Conservation (phyloP, 2,888 invertebrate genomes). For the Epinotia bilunana region DNA sequence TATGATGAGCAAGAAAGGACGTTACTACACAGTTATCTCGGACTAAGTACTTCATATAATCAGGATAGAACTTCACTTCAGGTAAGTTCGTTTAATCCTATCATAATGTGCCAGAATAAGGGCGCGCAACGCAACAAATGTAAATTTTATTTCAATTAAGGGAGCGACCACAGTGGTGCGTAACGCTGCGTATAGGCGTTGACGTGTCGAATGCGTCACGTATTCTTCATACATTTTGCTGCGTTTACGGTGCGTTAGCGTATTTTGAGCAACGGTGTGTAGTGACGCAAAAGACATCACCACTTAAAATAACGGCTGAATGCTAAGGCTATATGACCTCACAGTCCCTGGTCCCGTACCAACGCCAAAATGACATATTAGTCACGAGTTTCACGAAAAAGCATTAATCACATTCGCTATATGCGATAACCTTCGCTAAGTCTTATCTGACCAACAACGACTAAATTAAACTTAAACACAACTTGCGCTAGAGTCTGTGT, state of each 20-base stretch:
- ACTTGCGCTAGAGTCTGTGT: background rate
- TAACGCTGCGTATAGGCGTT: no score
- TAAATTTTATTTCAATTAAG: no score
- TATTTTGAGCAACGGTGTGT: no score
- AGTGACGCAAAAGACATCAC: conserved; percentile 27
- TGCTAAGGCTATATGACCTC: conserved; percentile 25
- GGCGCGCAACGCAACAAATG: background rate
- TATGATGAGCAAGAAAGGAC: no score
- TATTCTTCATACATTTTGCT: no score
- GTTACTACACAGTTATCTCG: no score
- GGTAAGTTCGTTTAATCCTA: no score
- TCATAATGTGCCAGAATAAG: background rate
- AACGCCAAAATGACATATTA: conserved; percentile 12
- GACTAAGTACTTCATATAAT: no score
- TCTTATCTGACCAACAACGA: background rate
- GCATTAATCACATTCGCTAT: background rate
- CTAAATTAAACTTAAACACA: conserved; percentile 6
- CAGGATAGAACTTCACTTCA: no score
- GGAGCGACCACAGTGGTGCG: no score
- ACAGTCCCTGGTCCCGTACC: background rate
- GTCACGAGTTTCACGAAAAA: conserved; percentile 4
- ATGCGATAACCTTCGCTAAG: conserved; percentile 7
- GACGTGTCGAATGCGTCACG: no score
- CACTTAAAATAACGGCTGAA: conserved; percentile 37
- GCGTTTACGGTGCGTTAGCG: no score